These are phyloP conservation scores for Corythaeola cristata DNA, from an alignment of 2,113 vertebrate genomes.

Conservation along the genomic window DNA sequence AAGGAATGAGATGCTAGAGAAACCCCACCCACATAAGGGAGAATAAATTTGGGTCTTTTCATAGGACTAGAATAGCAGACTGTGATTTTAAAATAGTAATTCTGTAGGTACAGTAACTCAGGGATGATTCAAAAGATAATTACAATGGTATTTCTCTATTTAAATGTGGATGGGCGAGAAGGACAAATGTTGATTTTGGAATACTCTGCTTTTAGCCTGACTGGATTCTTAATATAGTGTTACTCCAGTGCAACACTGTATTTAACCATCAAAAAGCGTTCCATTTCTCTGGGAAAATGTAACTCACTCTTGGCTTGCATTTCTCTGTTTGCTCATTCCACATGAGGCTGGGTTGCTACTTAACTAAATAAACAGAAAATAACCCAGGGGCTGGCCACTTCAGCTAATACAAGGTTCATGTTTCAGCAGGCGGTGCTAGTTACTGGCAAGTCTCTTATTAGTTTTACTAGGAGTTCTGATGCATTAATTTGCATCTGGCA, in stretches of 20 bases:
- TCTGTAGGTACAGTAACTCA: constrained; percentile 61
- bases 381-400: neutral
- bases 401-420: neutral
- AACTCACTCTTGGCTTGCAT: constrained; percentile 37
- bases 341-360: constrained; percentile 35
- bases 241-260: neutral
- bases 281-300: constrained; percentile 40
- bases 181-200: neutral
- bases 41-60: neutral
- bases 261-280: constrained; percentile 53
- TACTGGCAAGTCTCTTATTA: neutral
- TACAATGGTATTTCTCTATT: constrained; percentile 1
- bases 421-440: neutral
- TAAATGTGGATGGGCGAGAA: constrained; percentile 19
- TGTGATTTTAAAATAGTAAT: constrained; percentile 41
- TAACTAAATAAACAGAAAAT: constrained; percentile 51
- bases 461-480: neutral
- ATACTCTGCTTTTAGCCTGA: neutral
- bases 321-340: constrained; percentile 20
- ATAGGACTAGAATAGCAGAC: constrained; percentile 2
- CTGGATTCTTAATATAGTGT: neutral
- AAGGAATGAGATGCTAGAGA: constrained; percentile 12
- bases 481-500: neutral
- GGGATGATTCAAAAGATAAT: constrained; percentile 52
- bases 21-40: neutral